These are phyloP conservation scores for Jaculus jaculus DNA, from an alignment of 2,113 vertebrate genomes.

Conservation along the genomic window DNA sequence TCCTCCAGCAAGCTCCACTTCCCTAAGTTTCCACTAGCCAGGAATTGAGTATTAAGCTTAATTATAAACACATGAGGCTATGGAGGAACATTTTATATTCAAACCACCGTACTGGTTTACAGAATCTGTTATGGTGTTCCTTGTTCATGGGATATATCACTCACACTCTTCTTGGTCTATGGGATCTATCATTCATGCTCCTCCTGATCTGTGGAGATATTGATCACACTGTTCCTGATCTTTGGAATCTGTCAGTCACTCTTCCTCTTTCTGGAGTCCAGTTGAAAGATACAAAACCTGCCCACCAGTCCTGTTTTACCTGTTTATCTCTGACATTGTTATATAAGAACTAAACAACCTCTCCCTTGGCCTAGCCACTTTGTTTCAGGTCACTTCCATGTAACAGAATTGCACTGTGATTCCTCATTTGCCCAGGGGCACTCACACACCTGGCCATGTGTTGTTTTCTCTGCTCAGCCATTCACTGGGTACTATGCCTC, in stretches of 20 bases:
- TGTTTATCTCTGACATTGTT: background rate
- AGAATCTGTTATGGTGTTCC: background rate
- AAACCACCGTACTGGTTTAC: background rate
- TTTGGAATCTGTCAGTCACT: rapidly evolving
- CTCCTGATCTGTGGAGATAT: background rate
- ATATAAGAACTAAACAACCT: rapidly evolving
- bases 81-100: too few species aligned
- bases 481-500: background rate
- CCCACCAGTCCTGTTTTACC: background rate
- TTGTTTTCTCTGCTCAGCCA: background rate
- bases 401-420: background rate
- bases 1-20: too few species aligned
- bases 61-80: too few species aligned
- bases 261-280: background rate
- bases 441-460: background rate
- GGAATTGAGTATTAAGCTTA: too few species aligned
- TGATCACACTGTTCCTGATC: background rate
- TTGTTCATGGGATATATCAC: background rate
- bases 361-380: background rate
- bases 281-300: background rate
- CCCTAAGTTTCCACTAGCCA: too few species aligned
- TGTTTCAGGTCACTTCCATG: background rate
- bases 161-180: background rate
- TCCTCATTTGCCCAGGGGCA: background rate
- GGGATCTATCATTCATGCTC: background rate